Percentiles rank a stretch among this genome's conserved stretches.
Evolutionary conservation across 92 coral and sea anemone species (phyloP).

Genomic region (Phenganax marumi): DNA sequence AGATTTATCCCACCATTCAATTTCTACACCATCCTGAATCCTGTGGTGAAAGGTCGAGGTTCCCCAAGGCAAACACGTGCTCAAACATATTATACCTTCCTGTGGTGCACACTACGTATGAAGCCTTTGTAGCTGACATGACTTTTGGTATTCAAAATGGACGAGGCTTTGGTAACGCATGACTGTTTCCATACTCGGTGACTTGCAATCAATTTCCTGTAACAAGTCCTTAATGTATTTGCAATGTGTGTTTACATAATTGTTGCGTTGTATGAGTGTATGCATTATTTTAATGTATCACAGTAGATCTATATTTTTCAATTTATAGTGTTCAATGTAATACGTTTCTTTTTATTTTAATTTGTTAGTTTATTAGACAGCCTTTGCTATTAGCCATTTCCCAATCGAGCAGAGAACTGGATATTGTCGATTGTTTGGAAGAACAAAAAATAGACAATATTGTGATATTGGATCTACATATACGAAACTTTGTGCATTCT

Average conservation of each 20-base stretch:
- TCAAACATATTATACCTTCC: conserved; percentile 60
- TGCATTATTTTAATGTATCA: too few relatives aligned
- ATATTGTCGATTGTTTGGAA: too few relatives aligned
- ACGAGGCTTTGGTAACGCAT: conserved; percentile 67
- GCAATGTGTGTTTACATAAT: not conserved
- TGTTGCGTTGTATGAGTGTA: not conserved
- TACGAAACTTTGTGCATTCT: too few relatives aligned
- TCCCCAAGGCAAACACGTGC: conserved; percentile 69
- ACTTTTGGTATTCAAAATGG: conserved; percentile 64
- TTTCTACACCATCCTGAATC: conserved; percentile 56
- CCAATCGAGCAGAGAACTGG: too few relatives aligned
- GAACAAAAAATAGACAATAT: too few relatives aligned
- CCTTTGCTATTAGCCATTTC: too few relatives aligned
- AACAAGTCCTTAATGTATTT: not conserved
- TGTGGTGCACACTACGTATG: conserved; percentile 59
- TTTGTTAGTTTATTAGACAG: too few relatives aligned
- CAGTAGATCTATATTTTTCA: too few relatives aligned
- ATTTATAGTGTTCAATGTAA: too few relatives aligned
- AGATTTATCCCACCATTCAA: conserved; percentile 60
- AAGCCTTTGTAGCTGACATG: conserved; percentile 66
- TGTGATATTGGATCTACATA: too few relatives aligned
- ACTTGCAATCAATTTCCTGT: not conserved
- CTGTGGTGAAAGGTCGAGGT: conserved; percentile 54
- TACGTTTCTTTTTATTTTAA: too few relatives aligned
- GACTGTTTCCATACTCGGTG: conserved; percentile 19